Base-by-base conservation (phyloP, 2,797 vertebrate genomes). In the Anguilla anguilla region DNA sequence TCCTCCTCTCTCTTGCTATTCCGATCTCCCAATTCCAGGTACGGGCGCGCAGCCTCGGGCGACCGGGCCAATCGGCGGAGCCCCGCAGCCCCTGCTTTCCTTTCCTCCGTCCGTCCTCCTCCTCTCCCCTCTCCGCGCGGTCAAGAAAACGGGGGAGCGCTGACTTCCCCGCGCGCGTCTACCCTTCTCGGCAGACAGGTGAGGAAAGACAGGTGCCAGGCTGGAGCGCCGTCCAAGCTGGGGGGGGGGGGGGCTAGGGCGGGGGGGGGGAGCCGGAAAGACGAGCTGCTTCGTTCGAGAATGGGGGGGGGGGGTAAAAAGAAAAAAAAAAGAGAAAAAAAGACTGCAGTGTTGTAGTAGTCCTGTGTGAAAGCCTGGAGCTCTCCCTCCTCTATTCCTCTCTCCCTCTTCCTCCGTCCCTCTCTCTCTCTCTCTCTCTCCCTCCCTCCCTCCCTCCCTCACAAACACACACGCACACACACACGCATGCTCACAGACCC, bases 321-420 rank as follows among this genome's bases (percentile, higher is more conserved):
- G 31, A 31, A 35, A 35, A 31, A 31, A 31, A 31, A 35, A 35
- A 35, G 93, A 92, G 92, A 86, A 79, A 87, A 94, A 94, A 94
- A 94, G 93, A 96, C 94, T 94, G 95, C 95, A 94, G 94, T 94
- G 94, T 95, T 93, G 92, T 92, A 95, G 93, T 92, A 91, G 93
- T 95, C 94, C 95, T 91, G 91, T 92, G 92, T 93, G 87, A 92
- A 91, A 92, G 93, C 94, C 93, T 94, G 87, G 89, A 94, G 94
- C 95, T 94, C 94, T 91, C 87, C 90, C 91, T 87, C 7, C 90
- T 89, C 86, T 79, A 86, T 72, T 83, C 74, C 92, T 94, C 93
- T 88, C 92, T 94, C 90, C 89, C 89, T 83, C 89, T 90, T 88
- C 91, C 87, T 89, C 87, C 86, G 90, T 90, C 88, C 87, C 92